A percentile compares a stretch with the other conserved stretches of the same genome.
Conservation (phyloP, 2,113 vertebrate species). For the Hystrix brachyura region DNA sequence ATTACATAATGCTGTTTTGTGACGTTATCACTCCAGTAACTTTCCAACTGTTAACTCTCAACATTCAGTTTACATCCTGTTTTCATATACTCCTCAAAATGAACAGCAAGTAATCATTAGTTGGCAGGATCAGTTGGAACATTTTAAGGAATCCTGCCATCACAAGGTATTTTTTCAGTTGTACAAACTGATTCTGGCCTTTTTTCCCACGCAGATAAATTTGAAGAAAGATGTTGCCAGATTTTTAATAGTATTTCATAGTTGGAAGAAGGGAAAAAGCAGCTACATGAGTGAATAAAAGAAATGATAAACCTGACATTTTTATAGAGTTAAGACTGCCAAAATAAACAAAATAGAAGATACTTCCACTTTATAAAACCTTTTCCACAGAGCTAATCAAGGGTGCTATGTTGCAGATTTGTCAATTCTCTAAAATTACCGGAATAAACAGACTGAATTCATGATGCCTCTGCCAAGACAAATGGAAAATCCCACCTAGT, state of each 20-base stretch:
- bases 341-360: conserved; percentile 82
- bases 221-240: conserved; percentile 74
- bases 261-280: conserved; percentile 67
- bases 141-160: conserved; percentile 72
- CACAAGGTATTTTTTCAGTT: conserved; percentile 79
- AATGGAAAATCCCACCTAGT: conserved; percentile 85
- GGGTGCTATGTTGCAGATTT: conserved; percentile 74
- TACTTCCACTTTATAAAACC: conserved; percentile 72
- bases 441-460: conserved; percentile 81
- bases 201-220: conserved; percentile 80
- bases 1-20: conserved; percentile 72
- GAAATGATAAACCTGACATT: conserved; percentile 81
- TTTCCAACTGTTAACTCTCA: conserved; percentile 51
- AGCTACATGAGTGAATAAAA: conserved; percentile 78
- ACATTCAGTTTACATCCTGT: background rate
- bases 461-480: conserved; percentile 80
- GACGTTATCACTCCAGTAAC: conserved; percentile 75
- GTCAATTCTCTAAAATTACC: conserved; percentile 79
- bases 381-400: conserved; percentile 82
- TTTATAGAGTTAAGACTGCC: conserved; percentile 79
- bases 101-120: conserved; percentile 82
- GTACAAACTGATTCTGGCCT: conserved; percentile 79
- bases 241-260: conserved; percentile 79
- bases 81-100: conserved; percentile 63
- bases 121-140: conserved; percentile 60